Percentiles rank a stretch among this genome's conserved stretches.
Evolutionary conservation across 2,113 vertebrate species (phyloP).

Genomic region (Chionodraco myersi): DNA sequence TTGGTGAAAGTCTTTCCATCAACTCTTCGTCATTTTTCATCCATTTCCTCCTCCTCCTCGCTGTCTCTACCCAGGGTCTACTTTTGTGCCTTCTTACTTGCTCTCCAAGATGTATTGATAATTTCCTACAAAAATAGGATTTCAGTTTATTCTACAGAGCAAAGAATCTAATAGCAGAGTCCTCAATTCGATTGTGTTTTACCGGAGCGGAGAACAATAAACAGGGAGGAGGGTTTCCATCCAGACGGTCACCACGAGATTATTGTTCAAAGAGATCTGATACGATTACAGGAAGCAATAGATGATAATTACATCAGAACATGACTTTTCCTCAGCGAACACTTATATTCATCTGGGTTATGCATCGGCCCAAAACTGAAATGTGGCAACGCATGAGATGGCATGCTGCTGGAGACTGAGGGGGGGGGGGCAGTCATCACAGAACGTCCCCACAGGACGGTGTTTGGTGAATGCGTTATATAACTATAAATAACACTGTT

Average conservation of each 20-base stretch:
- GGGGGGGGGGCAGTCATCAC: constrained; percentile 44
- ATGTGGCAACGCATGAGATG: constrained; percentile 75
- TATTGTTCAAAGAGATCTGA: constrained; percentile 95
- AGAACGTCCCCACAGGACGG: constrained; percentile 37
- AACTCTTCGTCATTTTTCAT: constrained; percentile 72
- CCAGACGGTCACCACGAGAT: constrained; percentile 92
- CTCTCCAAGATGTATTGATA: constrained; percentile 98
- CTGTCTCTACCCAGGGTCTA: constrained; percentile 86
- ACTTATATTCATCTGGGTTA: constrained; percentile 84
- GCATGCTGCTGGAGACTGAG: constrained; percentile 40
- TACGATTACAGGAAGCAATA: constrained; percentile 96
- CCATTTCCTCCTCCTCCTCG: constrained; percentile 38
- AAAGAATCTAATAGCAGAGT: constrained; percentile 94
- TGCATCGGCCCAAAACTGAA: constrained; percentile 74
- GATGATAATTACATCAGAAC: constrained; percentile 95
- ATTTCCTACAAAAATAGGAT: constrained; percentile 98
- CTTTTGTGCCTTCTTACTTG: constrained; percentile 93
- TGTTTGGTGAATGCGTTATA: background rate
- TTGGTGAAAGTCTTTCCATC: constrained; percentile 70
- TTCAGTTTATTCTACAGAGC: constrained; percentile 96
- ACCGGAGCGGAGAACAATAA: constrained; percentile 98
- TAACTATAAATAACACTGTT: no score
- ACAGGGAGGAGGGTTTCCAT: constrained; percentile 89
- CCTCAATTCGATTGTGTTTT: constrained; percentile 96
- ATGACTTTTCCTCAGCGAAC: constrained; percentile 85